Conservation (phyloP, 1,140 invertebrate genomes). For the Teleopsis dalmanni region DNA sequence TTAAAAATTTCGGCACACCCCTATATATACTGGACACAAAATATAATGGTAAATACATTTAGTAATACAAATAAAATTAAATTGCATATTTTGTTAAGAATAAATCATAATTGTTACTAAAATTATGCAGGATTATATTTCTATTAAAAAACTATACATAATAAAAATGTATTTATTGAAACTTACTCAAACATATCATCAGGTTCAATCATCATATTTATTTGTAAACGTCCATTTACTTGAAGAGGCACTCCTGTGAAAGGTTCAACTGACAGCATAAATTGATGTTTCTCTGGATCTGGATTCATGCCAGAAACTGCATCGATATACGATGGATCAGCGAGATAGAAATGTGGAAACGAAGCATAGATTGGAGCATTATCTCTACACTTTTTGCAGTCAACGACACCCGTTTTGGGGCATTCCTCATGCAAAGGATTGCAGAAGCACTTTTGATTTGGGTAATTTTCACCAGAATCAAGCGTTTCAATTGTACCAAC, state of each 20-base stretch:
- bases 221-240: slow-evolving; percentile 62
- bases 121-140: no score
- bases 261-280: slow-evolving; percentile 65
- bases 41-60: neutral
- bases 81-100: no score
- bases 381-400: slow-evolving; percentile 62
- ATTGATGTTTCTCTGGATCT: slow-evolving; percentile 58
- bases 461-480: slow-evolving; percentile 61
- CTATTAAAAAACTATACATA: neutral
- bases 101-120: no score
- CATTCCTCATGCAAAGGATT: slow-evolving; percentile 42
- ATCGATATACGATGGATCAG: slow-evolving; percentile 58
- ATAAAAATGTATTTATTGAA: neutral
- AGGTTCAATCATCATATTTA: slow-evolving; percentile 61
- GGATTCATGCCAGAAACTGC: slow-evolving; percentile 64
- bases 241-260: slow-evolving; percentile 59
- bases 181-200: slow-evolving; percentile 52
- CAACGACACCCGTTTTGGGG: slow-evolving; percentile 51
- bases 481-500: slow-evolving; percentile 53
- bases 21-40: slow-evolving; percentile 47
- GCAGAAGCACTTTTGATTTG: slow-evolving; percentile 52
- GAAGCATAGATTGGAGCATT: slow-evolving; percentile 75
- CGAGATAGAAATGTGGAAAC: slow-evolving; percentile 79
- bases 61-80: neutral
- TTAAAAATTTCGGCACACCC: slow-evolving; percentile 47